These are phyloP conservation scores for Tiphia femorata DNA, from an alignment of 2,888 invertebrate genomes.

Conservation along the genomic window DNA sequence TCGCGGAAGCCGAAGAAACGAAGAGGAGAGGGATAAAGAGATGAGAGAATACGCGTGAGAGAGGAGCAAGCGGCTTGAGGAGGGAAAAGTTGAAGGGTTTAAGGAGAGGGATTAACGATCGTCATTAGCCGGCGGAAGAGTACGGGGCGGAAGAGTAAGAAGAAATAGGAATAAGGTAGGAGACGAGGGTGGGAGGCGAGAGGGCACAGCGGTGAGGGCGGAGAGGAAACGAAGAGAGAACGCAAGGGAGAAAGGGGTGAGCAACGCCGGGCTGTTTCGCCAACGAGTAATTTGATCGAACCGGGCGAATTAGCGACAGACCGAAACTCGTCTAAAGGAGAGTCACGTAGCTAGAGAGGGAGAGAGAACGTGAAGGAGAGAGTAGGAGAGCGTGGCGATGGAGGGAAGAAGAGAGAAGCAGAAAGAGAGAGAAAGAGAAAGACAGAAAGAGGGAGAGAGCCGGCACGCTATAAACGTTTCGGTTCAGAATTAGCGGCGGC, in stretches of 20 bases:
- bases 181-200: background rate
- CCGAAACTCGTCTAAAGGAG: conserved; percentile 34
- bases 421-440: background rate
- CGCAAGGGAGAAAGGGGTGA: conserved; percentile 11
- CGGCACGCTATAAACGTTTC: conserved; percentile 49
- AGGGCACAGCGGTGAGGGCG: conserved; percentile 5
- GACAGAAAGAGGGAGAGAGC: background rate
- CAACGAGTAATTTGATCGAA: conserved; percentile 44
- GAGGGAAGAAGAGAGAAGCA: background rate
- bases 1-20: no score
- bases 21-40: conserved; percentile 2
- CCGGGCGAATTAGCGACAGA: conserved; percentile 45
- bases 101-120: conserved; percentile 36
- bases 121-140: conserved; percentile 32
- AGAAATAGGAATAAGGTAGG: conserved; percentile 26
- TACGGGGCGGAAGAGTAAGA: conserved; percentile 20
- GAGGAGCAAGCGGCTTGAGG: background rate
- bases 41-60: background rate
- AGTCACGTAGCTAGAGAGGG: background rate
- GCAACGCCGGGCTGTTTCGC: conserved; percentile 36
- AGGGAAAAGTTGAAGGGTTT: conserved; percentile 22
- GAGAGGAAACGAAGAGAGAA: conserved; percentile 3
- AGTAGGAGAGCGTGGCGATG: background rate
- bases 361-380: background rate
- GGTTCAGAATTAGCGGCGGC: conserved; percentile 62